Conservation (phyloP, 2,888 invertebrate species). For the Esperia sulphurella region DNA sequence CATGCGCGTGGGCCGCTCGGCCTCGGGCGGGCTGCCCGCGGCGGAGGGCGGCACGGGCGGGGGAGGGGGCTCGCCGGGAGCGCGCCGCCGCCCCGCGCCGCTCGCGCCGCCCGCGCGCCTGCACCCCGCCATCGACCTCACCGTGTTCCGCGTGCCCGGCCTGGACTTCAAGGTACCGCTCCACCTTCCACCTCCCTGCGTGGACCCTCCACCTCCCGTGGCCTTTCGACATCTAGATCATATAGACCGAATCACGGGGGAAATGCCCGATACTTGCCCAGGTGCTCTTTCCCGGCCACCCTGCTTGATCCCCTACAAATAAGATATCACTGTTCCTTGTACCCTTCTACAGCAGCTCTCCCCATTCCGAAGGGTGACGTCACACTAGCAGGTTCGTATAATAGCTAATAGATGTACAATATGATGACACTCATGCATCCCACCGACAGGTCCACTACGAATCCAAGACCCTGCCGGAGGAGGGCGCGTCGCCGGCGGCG, state of each 20-base stretch:
- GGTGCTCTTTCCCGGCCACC: no score
- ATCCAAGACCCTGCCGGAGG: constrained; percentile 85
- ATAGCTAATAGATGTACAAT: no score
- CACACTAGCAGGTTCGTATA: no score
- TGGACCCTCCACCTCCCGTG: no score
- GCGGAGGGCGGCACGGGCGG: constrained; percentile 38
- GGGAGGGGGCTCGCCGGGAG: constrained; percentile 36
- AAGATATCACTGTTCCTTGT: no score
- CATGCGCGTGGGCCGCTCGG: constrained; percentile 86
- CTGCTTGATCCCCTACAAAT: no score
- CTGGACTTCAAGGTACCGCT: constrained; percentile 88
- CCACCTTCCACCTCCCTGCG: no score
- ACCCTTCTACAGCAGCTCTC: no score
- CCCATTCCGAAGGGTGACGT: no score
- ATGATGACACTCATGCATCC: background rate
- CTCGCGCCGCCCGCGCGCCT: constrained; percentile 41
- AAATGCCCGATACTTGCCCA: no score
- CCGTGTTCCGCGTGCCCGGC: constrained; percentile 94
- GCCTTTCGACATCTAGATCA: no score
- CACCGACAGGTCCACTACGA: constrained; percentile 85
- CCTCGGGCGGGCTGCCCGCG: constrained; percentile 81
- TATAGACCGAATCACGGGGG: no score
- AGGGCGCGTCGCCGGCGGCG: constrained; percentile 37
- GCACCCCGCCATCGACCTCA: constrained; percentile 84
- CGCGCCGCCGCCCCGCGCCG: constrained; percentile 39